Evolutionary conservation across 2,113 vertebrate species (phyloP).

Genomic region (Marcusenius ussheri): DNA sequence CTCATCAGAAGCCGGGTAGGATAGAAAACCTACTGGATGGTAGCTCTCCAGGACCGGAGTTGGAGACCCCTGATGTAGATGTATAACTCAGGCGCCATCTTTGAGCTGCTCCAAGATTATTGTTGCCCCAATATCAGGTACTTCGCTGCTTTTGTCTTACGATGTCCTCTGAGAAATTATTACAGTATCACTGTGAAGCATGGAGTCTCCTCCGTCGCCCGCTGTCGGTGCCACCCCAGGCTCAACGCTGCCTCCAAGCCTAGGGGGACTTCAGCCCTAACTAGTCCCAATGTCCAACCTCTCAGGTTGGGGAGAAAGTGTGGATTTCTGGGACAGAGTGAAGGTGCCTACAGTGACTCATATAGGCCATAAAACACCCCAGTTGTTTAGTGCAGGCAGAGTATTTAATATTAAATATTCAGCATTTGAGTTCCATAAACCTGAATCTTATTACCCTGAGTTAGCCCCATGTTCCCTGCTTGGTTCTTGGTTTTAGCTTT

Average conservation of each 20-base stretch:
- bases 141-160: not conserved
- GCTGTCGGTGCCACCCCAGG: not conserved
- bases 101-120: not conserved
- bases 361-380: not conserved
- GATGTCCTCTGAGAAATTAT: not conserved
- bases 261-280: not conserved
- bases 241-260: not conserved
- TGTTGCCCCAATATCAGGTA: not conserved
- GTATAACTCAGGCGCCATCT: not conserved
- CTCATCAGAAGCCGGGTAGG: no score
- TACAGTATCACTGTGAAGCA: not conserved
- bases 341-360: not conserved
- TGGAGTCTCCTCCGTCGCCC: not conserved
- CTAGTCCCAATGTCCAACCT: not conserved
- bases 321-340: not conserved
- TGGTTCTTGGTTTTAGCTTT: not conserved
- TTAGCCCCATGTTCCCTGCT: not conserved
- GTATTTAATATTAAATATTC: not conserved
- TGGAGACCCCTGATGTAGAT: not conserved
- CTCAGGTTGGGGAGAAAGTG: not conserved
- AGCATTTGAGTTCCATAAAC: not conserved
- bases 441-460: not conserved
- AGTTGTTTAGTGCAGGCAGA: not conserved
- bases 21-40: no score
- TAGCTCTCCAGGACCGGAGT: no score